Base-by-base conservation (phyloP, 1,140 invertebrate species). In the Sycophila sp. region DNA sequence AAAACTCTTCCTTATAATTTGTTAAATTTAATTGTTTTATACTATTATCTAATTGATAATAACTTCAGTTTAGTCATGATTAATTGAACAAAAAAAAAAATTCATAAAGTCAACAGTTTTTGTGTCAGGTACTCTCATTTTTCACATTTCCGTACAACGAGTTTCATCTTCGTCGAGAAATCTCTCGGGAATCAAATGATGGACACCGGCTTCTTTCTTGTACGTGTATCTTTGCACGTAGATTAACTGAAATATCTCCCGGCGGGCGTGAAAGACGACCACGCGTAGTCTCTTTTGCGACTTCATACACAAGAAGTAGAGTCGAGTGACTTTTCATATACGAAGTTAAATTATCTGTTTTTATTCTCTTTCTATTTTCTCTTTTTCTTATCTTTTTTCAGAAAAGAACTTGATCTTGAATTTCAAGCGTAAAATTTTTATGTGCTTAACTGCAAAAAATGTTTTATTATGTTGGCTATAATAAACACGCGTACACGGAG, bases 171-270 rank as follows among this genome's bases (percentile, higher is more conserved):
- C 8, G 56, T 19, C 4, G 34, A 2, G 19, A 22, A 36, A 59
- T 64, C 74, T 17, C 69, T 15, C 11, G 56, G 62, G 67, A 58
- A 49, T 36, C 58, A 1, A 30, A 55, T 73, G 72, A 73, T 66
- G 72, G 72, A 70, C 65, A 47, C 28, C 68, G 49, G 49, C 60
- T 49, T 59, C 65, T 34, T 67, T 19, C 47, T 42, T 38, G 10
- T 67, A 42, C 10, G 34, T 40, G 34, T 65, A 53, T 65, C 30
- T 65, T 65, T 40, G 19, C 36, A 17, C 6, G 6, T 11, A 22
- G 8, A 68, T 55, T 38, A 68, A 56, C 51, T 66, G 64, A 68
- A 68, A 68, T 68, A 68, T 59, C 40, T 59, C 42, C 55, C 55
- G 42, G 49, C 40, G 65, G 55, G 22, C 42, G 53, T 59, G 40